Evolutionary conservation across 2,888 invertebrate species (phyloP).

Genomic region (Pyrrhosoma nymphula): DNA sequence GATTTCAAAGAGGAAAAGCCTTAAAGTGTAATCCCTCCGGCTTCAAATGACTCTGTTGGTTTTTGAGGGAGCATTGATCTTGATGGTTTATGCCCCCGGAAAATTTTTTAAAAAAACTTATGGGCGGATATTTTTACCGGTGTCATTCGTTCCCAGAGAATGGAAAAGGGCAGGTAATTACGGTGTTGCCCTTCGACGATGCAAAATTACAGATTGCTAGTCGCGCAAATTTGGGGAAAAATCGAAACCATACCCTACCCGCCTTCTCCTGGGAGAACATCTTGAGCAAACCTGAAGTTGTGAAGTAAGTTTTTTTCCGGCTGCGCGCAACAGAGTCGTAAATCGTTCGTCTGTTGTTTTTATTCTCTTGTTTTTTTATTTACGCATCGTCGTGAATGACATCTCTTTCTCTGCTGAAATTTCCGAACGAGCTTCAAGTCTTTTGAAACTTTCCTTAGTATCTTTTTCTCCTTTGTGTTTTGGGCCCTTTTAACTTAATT

Average conservation of each 20-base stretch:
- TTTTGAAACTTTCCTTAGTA: background rate
- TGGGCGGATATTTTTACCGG: background rate
- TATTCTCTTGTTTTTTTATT: background rate
- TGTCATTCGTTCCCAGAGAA: background rate
- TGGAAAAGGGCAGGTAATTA: background rate
- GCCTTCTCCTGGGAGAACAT: background rate
- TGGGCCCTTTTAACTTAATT: background rate
- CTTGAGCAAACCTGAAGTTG: background rate
- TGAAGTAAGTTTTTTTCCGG: background rate
- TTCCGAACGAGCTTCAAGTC: background rate
- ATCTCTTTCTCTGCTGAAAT: slow-evolving; percentile 25
- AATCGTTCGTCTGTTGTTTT: slow-evolving; percentile 9
- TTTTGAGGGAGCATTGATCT: background rate
- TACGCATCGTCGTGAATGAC: slow-evolving; percentile 45
- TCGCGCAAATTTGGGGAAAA: background rate
- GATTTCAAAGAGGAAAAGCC: background rate
- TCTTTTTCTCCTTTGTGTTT: background rate
- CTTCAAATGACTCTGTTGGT: slow-evolving; percentile 31
- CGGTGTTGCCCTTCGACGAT: background rate
- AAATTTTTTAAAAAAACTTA: background rate
- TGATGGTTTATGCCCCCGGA: background rate
- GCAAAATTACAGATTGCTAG: slow-evolving; percentile 4
- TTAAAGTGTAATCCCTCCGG: background rate
- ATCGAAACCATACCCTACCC: background rate
- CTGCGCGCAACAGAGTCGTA: background rate